A percentile compares a stretch with the other conserved stretches of the same genome.
Conservation (phyloP, 2,888 invertebrate species). For the Rhagonycha fulva region DNA sequence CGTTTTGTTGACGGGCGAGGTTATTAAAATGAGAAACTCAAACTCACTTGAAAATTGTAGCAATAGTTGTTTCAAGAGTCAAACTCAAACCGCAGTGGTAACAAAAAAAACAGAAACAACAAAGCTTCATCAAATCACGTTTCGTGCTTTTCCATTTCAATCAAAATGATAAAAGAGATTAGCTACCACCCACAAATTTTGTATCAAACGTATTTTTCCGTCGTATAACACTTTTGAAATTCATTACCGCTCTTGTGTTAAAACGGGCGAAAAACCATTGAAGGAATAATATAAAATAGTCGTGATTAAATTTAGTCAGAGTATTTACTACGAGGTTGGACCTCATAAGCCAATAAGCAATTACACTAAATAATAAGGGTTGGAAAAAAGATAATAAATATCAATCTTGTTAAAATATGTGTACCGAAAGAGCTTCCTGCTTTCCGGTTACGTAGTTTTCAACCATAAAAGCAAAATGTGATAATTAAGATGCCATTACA, state of each 20-base stretch:
- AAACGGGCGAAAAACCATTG: neutral
- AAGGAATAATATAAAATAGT: neutral
- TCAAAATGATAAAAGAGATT: neutral
- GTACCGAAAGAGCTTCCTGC: constrained; percentile 7
- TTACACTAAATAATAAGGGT: constrained; percentile 1
- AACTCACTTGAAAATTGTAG: constrained; percentile 9
- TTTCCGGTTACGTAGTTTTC: constrained; percentile 14
- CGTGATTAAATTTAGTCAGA: neutral
- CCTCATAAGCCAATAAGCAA: constrained; percentile 17
- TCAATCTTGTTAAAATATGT: constrained; percentile 15
- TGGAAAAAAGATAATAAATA: constrained; percentile 19
- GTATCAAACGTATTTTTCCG: neutral
- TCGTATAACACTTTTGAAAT: too few species aligned
- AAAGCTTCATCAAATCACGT: neutral
- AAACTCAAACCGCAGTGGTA: neutral
- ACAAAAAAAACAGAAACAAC: neutral
- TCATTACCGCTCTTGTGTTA: too few species aligned
- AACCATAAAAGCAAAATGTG: constrained; percentile 35
- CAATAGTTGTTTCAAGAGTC: constrained; percentile 11
- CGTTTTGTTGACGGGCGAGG: constrained; percentile 14
- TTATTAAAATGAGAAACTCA: constrained; percentile 28
- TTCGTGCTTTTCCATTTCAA: neutral
- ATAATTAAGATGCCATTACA: constrained; percentile 36
- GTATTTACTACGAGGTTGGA: neutral
- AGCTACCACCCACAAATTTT: neutral